Percentiles rank a stretch among this genome's conserved stretches.
Conservation (phyloP, 2,888 invertebrate species). For the Bombyx huttoni region DNA sequence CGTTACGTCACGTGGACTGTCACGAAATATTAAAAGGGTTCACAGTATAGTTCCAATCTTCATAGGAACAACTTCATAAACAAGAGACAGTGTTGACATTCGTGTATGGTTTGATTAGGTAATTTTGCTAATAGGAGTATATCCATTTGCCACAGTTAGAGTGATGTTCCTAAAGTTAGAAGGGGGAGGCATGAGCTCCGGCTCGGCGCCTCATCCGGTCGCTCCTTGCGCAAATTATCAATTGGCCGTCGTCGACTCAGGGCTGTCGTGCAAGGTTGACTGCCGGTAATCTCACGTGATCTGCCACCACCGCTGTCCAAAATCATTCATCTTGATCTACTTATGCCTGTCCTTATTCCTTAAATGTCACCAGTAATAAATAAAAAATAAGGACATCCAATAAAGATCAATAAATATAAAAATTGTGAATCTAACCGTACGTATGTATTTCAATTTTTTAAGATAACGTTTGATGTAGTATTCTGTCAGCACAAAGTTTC, state of each 20-base stretch:
- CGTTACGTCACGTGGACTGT: too few species aligned
- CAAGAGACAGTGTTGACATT: background rate
- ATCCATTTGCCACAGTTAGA: conserved; percentile 32
- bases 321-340: conserved; percentile 7
- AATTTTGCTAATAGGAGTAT: conserved; percentile 19
- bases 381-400: background rate
- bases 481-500: too few species aligned
- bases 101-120: conserved; percentile 16
- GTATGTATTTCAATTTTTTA: too few species aligned
- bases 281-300: conserved; percentile 31
- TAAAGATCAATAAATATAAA: too few species aligned
- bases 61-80: too few species aligned
- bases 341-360: background rate
- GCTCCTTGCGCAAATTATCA: conserved; percentile 58
- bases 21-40: too few species aligned
- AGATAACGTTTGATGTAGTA: too few species aligned
- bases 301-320: conserved; percentile 21
- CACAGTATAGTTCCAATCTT: too few species aligned
- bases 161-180: conserved; percentile 45
- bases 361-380: background rate
- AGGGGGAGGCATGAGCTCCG: conserved; percentile 53
- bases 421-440: too few species aligned
- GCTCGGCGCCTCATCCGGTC: conserved; percentile 63
- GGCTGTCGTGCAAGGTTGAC: conserved; percentile 49
- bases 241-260: conserved; percentile 51